These are phyloP conservation scores for Parazoanthus swiftii DNA, from an alignment of 92 coral and sea anemone species.

Conservation along the genomic window DNA sequence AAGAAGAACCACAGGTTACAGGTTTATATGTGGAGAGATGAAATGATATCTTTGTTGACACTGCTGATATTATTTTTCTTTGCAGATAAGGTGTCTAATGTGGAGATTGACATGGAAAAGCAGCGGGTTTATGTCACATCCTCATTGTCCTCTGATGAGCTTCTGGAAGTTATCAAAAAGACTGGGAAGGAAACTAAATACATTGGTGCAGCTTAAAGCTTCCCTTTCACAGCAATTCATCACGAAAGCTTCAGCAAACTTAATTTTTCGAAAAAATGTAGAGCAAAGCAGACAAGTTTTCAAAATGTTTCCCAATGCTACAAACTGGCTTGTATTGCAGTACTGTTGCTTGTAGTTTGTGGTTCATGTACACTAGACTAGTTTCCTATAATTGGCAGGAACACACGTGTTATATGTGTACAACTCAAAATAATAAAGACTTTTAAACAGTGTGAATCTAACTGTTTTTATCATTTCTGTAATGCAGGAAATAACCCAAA, in stretches of 20 bases:
- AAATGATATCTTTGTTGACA: not conserved
- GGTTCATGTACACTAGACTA: not conserved
- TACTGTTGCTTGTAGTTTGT: not conserved
- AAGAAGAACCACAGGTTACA: too few species aligned
- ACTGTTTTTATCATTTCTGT: too few species aligned
- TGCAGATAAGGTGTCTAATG: conserved; percentile 59
- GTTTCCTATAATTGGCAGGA: too few species aligned
- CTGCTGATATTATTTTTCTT: not conserved
- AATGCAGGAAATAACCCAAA: too few species aligned
- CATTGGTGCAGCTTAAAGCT: conserved; percentile 68
- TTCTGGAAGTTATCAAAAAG: conserved; percentile 85
- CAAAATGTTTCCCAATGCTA: too few species aligned
- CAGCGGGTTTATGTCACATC: conserved; percentile 91
- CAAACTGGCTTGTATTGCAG: not conserved
- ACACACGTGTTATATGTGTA: not conserved
- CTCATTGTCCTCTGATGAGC: conserved; percentile 72
- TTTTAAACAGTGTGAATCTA: too few species aligned
- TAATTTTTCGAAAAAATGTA: too few species aligned
- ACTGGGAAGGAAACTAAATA: conserved; percentile 78
- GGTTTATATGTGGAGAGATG: too few species aligned
- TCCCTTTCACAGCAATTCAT: not conserved
- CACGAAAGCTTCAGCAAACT: not conserved
- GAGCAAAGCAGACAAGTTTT: not conserved
- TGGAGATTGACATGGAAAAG: conserved; percentile 87
- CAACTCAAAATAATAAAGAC: not conserved